Conservation (phyloP, 2,888 invertebrate genomes). For the Drosophila buzzatii region DNA sequence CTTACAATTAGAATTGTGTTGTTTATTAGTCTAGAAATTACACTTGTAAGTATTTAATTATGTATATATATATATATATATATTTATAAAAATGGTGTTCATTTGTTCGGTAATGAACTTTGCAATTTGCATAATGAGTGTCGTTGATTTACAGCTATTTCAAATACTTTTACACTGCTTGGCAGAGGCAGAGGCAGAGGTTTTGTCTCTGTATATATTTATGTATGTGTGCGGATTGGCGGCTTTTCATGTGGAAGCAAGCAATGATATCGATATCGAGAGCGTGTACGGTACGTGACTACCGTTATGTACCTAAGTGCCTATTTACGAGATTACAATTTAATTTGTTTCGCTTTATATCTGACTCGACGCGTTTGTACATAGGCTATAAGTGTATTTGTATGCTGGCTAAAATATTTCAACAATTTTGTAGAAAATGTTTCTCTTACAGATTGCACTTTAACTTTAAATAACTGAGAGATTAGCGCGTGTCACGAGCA, state of each 20-base stretch:
- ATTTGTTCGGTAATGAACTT: conserved; percentile 52
- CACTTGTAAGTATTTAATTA: conserved; percentile 52
- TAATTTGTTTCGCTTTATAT: conserved; percentile 52
- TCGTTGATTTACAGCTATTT: conserved; percentile 39
- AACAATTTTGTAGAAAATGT: conserved; percentile 57
- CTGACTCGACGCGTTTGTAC: conserved; percentile 40
- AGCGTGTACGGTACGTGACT: conserved; percentile 66
- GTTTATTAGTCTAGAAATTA: conserved; percentile 69
- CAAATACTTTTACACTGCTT: conserved; percentile 60
- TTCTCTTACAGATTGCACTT: conserved; percentile 68
- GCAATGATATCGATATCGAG: conserved; percentile 49
- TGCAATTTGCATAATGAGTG: conserved; percentile 52
- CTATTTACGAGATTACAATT: conserved; percentile 73
- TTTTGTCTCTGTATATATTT: conserved; percentile 17
- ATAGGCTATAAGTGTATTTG: conserved; percentile 9
- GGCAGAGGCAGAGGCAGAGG: conserved; percentile 39
- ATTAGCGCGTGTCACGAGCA: conserved; percentile 34
- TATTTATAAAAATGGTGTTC: conserved; percentile 48
- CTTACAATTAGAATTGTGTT: conserved; percentile 63
- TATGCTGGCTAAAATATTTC: conserved; percentile 59
- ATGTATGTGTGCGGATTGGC: conserved; percentile 31
- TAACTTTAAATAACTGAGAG: conserved; percentile 27
- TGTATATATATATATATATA: conserved; percentile 45
- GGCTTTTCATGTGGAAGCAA: conserved; percentile 38
- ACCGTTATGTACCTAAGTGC: conserved; percentile 73